Evolutionary conservation across 1,140 invertebrate species (phyloP), one percentile per base, ranked within the genome.

Genomic region (Drosophila pandora): DNA sequence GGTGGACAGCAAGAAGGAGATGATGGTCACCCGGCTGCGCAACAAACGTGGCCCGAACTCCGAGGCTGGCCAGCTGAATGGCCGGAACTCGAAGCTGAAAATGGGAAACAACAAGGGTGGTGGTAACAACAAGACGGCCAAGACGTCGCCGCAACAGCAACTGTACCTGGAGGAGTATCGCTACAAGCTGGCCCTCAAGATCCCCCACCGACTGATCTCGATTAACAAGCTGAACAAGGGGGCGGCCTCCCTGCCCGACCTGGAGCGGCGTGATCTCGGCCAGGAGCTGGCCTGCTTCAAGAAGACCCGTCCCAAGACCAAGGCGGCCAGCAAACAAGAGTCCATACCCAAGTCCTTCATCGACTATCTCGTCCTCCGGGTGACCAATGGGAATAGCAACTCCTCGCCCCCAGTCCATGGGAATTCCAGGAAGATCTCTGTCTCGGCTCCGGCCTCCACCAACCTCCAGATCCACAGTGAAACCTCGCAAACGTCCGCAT

Each of bases 121-220:
- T 12, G 64, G 21, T 39, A n/a, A 34, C 1, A 6, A 48, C 5
- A 56, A 73, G 25, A 23, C 52, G 9, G 39, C 30, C 3, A 76
- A 80, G 21, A 72, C 70, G 17, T 79, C 81, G 7, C 72, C 80
- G 1, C 69, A 81, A 12, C 73, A 78, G 23, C 78, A 90, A 48
- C 21, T 90, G 12, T 75, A 83, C 52, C 57, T 91, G 77, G 96
- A 96, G 79, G 93, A 96, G 22, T 96, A 96, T 76, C 94, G 94
- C 67, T 97, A 95, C 76, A 97, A 97, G 90, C 93, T 95, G 70
- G 96, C 96, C 0, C 91, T 97, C 2, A 93, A 96, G 56, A 96
- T 97, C 93, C 96, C 96, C 2, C 92, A 95, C 10, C 94, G 94
- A 65, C 91, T 97, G 37, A 97, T 97, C 59, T 95, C 95, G 5